Base-by-base conservation (phyloP, 2,113 vertebrate species). In the Salvator merianae region DNA sequence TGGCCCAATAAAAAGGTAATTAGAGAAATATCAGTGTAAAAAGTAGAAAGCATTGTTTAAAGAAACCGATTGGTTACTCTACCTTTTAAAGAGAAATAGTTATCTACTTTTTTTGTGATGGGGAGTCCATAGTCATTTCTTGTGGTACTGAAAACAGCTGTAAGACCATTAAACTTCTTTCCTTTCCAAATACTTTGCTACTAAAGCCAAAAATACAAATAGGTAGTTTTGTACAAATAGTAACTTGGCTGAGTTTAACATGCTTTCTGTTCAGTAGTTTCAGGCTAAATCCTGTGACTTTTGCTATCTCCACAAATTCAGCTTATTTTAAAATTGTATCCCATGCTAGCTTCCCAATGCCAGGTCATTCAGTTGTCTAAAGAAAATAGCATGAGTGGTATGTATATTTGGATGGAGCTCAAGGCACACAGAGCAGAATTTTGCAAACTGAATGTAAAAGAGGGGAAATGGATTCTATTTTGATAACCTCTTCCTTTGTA, bases 1-100 rank as follows among this genome's bases (percentile, higher is more conserved):
- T 88, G 98, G 98, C 62, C 22, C 91, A 82, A 99, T 99, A 89
- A 97, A 98, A 95, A 98, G 97, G 99, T 99, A 94, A 86, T 86
- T 71, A 63, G 77, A 68, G 20, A 77, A 69, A 76, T 4, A 77
- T 88, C 34, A 78, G 14, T 74, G 34, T 62, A 63, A 85, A 32
- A 59, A 73, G 73, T 14, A 84, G 82, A 71, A 72, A 47, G 5
- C 43, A 7, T 47, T 47, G 43, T 47, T 47, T 47, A 47, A 47
- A 55, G 83, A 89, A 84, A 71, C 3, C 18, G 9, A 22, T n/a
- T 68, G 24, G 7, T 40, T 7, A 32, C 7, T 28, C 30, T 53
- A 32, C 40, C 13, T 75, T 47, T 69, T 77, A 13, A 30, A 26
- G 26, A 53, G 26, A 84, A 36, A 77, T 38, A 40, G 24, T 38